A percentile compares a stretch with the other conserved stretches of the same genome.
These are phyloP conservation scores for Troglohyphantes excavatus DNA, from an alignment of 2,888 invertebrate species.

Conservation along the genomic window DNA sequence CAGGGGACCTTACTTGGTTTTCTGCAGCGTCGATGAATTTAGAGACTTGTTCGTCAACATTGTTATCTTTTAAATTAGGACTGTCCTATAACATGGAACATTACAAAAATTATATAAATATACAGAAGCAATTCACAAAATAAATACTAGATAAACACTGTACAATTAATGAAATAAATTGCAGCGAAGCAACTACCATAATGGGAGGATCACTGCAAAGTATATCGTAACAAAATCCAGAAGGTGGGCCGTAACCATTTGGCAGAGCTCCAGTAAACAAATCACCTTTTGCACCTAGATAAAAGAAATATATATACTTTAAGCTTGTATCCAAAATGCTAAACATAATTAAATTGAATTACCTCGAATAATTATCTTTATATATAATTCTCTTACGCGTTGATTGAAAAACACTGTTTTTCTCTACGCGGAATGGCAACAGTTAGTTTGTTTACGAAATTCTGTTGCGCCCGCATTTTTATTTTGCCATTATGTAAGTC, in stretches of 20 bases:
- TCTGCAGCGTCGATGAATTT: constrained; percentile 81
- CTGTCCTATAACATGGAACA: constrained; percentile 86
- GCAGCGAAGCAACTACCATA: constrained; percentile 81
- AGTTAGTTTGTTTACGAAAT: no score
- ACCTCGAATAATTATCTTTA: not conserved
- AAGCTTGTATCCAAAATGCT: no score
- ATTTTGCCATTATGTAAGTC: no score
- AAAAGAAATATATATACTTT: not conserved
- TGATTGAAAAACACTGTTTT: no score
- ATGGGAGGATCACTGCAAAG: constrained; percentile 93
- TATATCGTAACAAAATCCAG: constrained; percentile 96
- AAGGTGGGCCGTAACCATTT: constrained; percentile 92
- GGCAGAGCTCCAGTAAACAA: constrained; percentile 92
- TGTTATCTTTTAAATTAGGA: constrained; percentile 89
- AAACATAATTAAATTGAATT: no score
- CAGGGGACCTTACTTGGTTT: constrained; percentile 62
- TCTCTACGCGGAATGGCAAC: no score
- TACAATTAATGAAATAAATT: no score
- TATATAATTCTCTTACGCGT: no score
- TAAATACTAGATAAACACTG: not conserved
- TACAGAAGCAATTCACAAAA: not conserved
- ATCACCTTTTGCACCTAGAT: constrained; percentile 84
- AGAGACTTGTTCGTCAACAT: constrained; percentile 88
- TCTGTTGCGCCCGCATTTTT: no score
- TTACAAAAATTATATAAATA: not conserved